These are phyloP conservation scores for Triplophysa dalaica DNA, from an alignment of 2,113 vertebrate genomes.

Conservation along the genomic window DNA sequence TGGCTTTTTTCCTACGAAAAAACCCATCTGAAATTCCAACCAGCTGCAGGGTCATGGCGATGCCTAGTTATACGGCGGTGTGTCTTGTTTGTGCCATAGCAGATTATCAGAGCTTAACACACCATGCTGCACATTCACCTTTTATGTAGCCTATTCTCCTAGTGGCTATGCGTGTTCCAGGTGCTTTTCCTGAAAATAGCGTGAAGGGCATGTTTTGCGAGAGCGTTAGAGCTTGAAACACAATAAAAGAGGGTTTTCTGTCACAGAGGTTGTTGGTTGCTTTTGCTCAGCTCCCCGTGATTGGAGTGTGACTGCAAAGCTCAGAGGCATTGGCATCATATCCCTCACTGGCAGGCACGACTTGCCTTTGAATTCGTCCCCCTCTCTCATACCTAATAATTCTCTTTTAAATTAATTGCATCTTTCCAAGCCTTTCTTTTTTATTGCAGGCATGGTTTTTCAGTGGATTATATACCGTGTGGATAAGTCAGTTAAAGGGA, in stretches of 20 bases:
- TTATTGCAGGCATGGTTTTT: constrained; percentile 12
- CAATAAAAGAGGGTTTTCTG: constrained; percentile 17
- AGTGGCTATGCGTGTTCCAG: constrained; percentile 60
- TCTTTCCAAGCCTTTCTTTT: constrained; percentile 19
- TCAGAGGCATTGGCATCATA: constrained; percentile 40
- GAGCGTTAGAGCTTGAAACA: constrained; percentile 32
- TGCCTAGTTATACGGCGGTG: constrained; percentile 70
- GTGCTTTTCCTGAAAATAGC: constrained; percentile 37
- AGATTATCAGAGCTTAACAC: constrained; percentile 77
- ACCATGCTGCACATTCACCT: constrained; percentile 69
- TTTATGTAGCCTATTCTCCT: constrained; percentile 65
- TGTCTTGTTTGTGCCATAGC: constrained; percentile 76
- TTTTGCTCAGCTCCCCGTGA: constrained; percentile 46
- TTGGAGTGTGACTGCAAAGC: constrained; percentile 7
- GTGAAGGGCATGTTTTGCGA: constrained; percentile 57
- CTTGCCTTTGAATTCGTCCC: constrained; percentile 37
- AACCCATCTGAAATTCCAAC: constrained; percentile 64
- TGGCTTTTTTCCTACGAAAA: constrained; percentile 44
- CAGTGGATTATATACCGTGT: constrained; percentile 2
- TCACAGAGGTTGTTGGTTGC: constrained; percentile 19
- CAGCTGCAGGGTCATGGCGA: constrained; percentile 70
- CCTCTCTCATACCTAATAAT: constrained; percentile 32
- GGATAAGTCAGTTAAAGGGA: neutral
- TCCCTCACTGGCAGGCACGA: constrained; percentile 31
- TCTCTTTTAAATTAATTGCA: constrained; percentile 28